These are phyloP conservation scores for Tarsius wallacei DNA, from an alignment of 2,797 vertebrate species.

Conservation along the genomic window DNA sequence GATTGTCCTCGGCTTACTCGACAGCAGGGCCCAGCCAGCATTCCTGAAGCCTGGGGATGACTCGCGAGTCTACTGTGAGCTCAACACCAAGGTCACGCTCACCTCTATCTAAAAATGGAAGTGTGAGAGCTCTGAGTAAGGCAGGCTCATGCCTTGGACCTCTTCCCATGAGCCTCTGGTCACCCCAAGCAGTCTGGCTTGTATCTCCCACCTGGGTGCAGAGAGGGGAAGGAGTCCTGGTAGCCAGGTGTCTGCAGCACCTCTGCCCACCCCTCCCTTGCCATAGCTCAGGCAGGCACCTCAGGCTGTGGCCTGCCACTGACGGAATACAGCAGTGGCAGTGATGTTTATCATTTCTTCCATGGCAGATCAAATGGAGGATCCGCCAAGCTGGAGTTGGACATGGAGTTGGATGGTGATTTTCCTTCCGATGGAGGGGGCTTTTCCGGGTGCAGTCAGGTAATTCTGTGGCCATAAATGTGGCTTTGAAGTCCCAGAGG, in stretches of 20 bases:
- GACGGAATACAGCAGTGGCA: not conserved
- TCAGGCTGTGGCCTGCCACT: not conserved
- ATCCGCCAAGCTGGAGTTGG: not conserved
- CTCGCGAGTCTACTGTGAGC: not conserved
- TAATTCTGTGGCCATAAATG: not conserved
- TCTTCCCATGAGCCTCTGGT: not conserved
- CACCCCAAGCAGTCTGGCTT: not conserved
- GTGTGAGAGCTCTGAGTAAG: not conserved
- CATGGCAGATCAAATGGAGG: not conserved
- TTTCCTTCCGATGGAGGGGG: not conserved
- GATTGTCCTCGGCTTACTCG: slow-evolving; percentile 62
- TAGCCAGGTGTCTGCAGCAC: too few species aligned
- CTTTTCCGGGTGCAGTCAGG: not conserved
- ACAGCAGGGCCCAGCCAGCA: slow-evolving; percentile 68
- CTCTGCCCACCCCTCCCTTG: not conserved
- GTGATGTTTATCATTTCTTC: not conserved
- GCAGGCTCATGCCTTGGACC: not conserved
- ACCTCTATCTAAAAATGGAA: not conserved
- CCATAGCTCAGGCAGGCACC: not conserved
- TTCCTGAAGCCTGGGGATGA: not conserved
- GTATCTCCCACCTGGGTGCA: not conserved
- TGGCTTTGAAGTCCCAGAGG: not conserved
- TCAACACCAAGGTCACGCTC: not conserved
- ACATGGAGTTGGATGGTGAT: not conserved
- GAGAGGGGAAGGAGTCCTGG: not conserved